Evolutionary conservation across 2,797 vertebrate species (phyloP), one percentile per base, ranked within the genome.

Genomic region (Karalla daura): DNA sequence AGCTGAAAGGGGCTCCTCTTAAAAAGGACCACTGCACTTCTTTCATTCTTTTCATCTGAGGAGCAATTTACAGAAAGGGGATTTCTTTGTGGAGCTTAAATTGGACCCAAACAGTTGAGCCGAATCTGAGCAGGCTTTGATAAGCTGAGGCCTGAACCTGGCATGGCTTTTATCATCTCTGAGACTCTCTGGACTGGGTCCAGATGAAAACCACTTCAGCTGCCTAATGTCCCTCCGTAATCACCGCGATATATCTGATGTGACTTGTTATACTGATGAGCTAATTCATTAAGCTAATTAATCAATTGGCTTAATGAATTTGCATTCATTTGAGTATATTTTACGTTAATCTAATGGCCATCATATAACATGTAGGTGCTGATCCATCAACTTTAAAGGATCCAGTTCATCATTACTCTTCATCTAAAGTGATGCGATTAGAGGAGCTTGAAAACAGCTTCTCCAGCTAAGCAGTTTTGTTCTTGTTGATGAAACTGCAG

Each of bases 211-310:
- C 46, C 70, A 69, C 55, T 80, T 44, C 50, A 79, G 76, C 65
- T 54, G 45, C 44, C 41, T 70, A 74, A 76, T 70, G 72, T 68
- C 55, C 51, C 21, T 39, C 35, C 12, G 61, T 81, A 74, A 83
- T 87, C 75, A 75, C 74, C 39, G 28, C 49, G 60, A 85, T 78
- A 54, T 70, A 75, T 88, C 77, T 73, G 78, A 67, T 76, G 63
- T 27, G 54, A 63, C 63, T 60, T 18, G 69, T 77, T 76, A 78
- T 76, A 59, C 52, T 79, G 79, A 86, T 81, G 41, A 39, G 0
- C 21, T 63, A 59, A 80, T 82, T 86, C 54, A 83, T 85, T 76
- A 75, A 62, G 63, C 45, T 79, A 83, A 46, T 84, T 78, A 74
- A 80, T 80, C 3, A 72, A 33, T 71, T 44, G 14, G 7, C 46